Conservation (phyloP, 2,888 invertebrate species). For the Ferrisia virgata region DNA sequence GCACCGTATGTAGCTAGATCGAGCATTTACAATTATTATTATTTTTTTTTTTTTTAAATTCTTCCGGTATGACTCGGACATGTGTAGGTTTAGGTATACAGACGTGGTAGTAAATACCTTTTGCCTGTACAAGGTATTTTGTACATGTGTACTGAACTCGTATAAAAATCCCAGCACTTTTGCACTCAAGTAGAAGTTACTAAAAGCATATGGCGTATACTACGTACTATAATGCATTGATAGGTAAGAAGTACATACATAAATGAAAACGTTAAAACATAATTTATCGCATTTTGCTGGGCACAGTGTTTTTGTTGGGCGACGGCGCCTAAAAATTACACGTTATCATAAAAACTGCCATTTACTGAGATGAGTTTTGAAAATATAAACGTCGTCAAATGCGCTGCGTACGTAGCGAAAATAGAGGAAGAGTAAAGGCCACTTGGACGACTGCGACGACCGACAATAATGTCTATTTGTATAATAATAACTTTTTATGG, state of each 20-base stretch:
- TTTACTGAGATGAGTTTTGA: conserved; percentile 17
- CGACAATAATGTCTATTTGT: neutral
- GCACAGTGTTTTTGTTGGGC: neutral
- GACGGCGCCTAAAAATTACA: conserved; percentile 20
- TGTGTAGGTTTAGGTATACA: too few species aligned
- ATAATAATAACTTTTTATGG: neutral
- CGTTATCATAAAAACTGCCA: conserved; percentile 16
- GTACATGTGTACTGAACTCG: too few species aligned
- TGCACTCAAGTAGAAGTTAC: neutral
- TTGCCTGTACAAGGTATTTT: too few species aligned
- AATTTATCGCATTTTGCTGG: conserved; percentile 6
- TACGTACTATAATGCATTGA: neutral
- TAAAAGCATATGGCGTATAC: neutral
- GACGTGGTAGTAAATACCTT: too few species aligned
- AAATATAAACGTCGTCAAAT: neutral
- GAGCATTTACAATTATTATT: too few species aligned
- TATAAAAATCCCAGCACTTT: too few species aligned
- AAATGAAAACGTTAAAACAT: neutral
- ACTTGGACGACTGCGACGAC: neutral
- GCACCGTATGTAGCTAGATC: too few species aligned
- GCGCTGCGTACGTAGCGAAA: neutral
- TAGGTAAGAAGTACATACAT: neutral
- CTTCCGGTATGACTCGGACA: too few species aligned
- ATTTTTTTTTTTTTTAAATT: too few species aligned
- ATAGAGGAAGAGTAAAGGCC: neutral